Percentiles rank a stretch among this genome's conserved stretches.
phyloP scores from a whole-genome alignment of 2,113 vertebrate species.

The Phyllostomus hastatus region DNA sequence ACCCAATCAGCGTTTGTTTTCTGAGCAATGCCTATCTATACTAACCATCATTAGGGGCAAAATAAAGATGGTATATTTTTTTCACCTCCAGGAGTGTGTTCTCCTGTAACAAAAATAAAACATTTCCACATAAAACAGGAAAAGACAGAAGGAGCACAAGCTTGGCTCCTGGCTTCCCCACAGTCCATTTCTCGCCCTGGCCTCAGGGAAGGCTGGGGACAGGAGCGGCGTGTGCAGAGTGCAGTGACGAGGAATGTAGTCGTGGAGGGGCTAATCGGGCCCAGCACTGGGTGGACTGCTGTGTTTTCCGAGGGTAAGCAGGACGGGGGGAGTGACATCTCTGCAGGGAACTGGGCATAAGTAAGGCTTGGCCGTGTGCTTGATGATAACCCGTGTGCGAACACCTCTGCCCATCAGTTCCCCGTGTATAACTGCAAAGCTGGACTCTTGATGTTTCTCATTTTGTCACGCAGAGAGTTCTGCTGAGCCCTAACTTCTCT shows the following conservation, averaged over 20 bases:
- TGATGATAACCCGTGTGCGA: not conserved
- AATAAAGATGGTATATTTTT: not conserved
- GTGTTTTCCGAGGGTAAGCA: not conserved
- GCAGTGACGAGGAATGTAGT: not conserved
- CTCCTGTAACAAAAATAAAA: constrained; percentile 28
- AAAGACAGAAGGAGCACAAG: not conserved
- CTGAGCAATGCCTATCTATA: not conserved
- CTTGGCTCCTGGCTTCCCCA: not conserved
- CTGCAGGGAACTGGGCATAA: not conserved
- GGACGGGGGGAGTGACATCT: not conserved
- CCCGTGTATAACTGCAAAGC: not conserved
- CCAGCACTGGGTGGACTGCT: not conserved
- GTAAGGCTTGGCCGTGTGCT: not conserved
- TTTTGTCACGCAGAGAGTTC: not conserved
- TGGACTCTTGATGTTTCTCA: not conserved
- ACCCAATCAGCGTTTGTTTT: not conserved
- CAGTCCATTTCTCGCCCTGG: not conserved
- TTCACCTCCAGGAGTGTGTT: constrained; percentile 17
- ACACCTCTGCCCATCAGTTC: too few species aligned
- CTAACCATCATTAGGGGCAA: not conserved
- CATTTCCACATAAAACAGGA: constrained; percentile 30
- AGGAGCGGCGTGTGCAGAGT: too few species aligned
- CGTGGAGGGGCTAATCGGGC: not conserved
- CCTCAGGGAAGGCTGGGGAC: too few species aligned
- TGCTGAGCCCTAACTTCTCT: not conserved